Evolutionary conservation across 2,888 invertebrate genomes (phyloP), one percentile per base, ranked within the genome.

Genomic region (Xanthia togata): DNA sequence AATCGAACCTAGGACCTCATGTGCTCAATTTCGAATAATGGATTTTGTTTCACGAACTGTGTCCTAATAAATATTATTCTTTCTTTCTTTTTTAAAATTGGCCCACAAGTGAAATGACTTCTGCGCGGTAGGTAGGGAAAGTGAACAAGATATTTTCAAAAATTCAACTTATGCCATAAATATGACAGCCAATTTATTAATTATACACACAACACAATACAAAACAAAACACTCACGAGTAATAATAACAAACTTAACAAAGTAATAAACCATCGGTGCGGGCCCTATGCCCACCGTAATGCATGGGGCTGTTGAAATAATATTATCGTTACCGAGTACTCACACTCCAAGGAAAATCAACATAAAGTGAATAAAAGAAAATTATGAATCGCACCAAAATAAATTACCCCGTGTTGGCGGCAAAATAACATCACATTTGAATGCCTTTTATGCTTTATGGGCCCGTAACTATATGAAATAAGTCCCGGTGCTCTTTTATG

Each of bases 281-380:
- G 83, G 85, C 90, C 89, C 90, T 81, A 79, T 73, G 70, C 89
- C 88, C 89, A 93, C 90, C 91, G 89, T 95, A 95, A 96, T 92
- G 94, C 94, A 96, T 95, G 95, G 96, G 95, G 93, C 93, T 92
- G 95, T 94, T 93, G 96, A 95, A 96, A 96, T 96, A 96, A 96
- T 96, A 96, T 96, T 96, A 96, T 96, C 96, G 95, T 96, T 95
- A 93, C 96, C 93, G 92, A 94, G 95, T 94, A 94, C 94, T 93
- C 94, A 95, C 96, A 95, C 94, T 95, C 95, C 90, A 94, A 94
- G 94, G 94, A 96, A 95, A 96, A 96, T 96, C 96, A 96, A 96
- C 96, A 96, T 96, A 96, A 96, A 96, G 96, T 96, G 96, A 96
- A 96, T 96, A 96, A 96, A 96, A 96, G 96, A 96, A 96, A 96